phyloP scores from a whole-genome alignment of 92 coral and sea anemone species.

The Parazoanthus swiftii region DNA sequence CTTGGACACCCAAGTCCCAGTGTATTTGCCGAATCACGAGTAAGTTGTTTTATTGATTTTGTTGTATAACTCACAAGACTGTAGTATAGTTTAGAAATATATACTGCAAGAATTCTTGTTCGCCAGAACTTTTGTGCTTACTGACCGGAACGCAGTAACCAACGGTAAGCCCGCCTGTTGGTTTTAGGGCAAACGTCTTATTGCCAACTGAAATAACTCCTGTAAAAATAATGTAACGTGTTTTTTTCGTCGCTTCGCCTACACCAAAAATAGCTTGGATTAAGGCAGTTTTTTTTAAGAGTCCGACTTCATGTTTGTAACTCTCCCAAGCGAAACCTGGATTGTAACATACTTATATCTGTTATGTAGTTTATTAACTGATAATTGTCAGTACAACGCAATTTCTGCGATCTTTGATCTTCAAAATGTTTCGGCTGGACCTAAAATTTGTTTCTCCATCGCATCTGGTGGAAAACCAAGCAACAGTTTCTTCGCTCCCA shows the following conservation, averaged over 20 bases:
- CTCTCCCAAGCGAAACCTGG: not conserved
- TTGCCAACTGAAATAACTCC: too few species aligned
- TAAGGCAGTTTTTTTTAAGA: not conserved
- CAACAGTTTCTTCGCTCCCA: too few species aligned
- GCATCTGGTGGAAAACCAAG: too few species aligned
- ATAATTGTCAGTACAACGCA: too few species aligned
- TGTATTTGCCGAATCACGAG: constrained; percentile 77
- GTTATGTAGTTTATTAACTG: too few species aligned
- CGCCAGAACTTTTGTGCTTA: not conserved
- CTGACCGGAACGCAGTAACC: not conserved
- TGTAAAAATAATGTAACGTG: not conserved
- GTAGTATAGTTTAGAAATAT: not conserved
- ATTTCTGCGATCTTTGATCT: too few species aligned
- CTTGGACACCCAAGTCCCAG: constrained; percentile 63
- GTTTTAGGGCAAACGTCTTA: not conserved
- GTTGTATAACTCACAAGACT: too few species aligned
- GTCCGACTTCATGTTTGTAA: not conserved
- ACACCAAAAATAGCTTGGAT: not conserved
- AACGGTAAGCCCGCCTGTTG: not conserved
- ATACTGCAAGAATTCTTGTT: not conserved
- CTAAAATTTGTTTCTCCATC: too few species aligned
- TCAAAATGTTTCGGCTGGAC: too few species aligned
- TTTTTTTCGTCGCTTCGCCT: not conserved
- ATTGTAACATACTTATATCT: too few species aligned
- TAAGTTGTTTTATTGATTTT: constrained; percentile 44